Evolutionary conservation across 2,113 vertebrate genomes (phyloP).

Genomic region (Catharus minimus): DNA sequence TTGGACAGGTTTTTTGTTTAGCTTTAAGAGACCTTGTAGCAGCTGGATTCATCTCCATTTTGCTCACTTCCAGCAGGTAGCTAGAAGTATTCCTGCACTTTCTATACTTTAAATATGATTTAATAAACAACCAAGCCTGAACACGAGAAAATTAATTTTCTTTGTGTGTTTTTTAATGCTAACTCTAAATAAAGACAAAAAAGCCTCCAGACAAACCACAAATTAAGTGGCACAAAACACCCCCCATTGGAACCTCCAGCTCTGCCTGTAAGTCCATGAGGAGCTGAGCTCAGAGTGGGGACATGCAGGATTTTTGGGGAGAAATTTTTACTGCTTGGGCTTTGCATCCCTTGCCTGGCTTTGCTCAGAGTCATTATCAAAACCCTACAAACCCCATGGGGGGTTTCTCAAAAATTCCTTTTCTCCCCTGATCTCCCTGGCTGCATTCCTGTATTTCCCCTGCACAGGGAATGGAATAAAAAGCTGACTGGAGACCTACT

Average conservation of each 20-base stretch:
- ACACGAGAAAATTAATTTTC: too few relatives aligned
- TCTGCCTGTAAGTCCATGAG: not conserved
- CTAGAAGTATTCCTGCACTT: too few relatives aligned
- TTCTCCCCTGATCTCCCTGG: not conserved
- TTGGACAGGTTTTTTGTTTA: too few relatives aligned
- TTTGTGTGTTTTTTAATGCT: too few relatives aligned
- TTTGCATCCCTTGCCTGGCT: not conserved
- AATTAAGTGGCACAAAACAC: too few relatives aligned
- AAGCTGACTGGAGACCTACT: conserved; percentile 4
- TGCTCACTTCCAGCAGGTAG: too few relatives aligned
- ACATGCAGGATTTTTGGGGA: not conserved
- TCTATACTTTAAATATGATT: too few relatives aligned
- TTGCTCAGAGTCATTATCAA: not conserved
- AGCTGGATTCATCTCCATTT: too few relatives aligned
- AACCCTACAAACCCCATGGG: not conserved
- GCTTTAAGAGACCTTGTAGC: too few relatives aligned
- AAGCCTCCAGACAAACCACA: too few relatives aligned
- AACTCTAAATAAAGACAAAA: too few relatives aligned
- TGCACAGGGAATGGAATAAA: not conserved
- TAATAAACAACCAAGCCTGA: too few relatives aligned
- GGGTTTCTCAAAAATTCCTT: not conserved
- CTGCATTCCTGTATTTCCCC: not conserved
- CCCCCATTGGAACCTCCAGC: not conserved
- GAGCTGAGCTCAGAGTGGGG: not conserved
- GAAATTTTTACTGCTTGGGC: not conserved